Evolutionary conservation across 2,797 vertebrate genomes (phyloP).

Genomic region (Halcyon smyrnensis): DNA sequence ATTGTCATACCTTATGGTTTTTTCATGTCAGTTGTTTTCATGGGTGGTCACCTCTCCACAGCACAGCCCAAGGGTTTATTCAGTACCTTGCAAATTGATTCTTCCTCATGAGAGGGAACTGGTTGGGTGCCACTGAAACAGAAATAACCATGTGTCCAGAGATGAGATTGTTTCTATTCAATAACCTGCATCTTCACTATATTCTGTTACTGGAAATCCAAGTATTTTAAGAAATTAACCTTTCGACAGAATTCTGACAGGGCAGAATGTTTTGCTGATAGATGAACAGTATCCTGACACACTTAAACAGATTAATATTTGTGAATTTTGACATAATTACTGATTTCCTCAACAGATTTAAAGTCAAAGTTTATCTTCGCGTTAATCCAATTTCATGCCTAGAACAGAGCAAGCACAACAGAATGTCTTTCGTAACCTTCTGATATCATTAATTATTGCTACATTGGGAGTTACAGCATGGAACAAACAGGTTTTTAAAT

Average conservation of each 20-base stretch:
- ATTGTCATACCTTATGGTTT: not conserved
- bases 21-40: conserved; percentile 25
- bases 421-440: conserved; percentile 79
- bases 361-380: conserved; percentile 73
- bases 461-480: conserved; percentile 77
- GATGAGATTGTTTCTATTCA: not conserved
- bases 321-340: conserved; percentile 73
- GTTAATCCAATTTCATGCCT: conserved; percentile 82
- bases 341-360: conserved; percentile 75
- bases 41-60: conserved; percentile 19
- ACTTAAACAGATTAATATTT: conserved; percentile 60
- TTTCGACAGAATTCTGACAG: not conserved
- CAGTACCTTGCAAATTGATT: conserved; percentile 43
- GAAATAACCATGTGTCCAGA: not conserved
- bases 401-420: conserved; percentile 71
- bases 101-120: conserved; percentile 28
- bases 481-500: conserved; percentile 83
- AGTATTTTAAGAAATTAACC: conserved; percentile 18
- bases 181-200: not conserved
- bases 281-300: not conserved
- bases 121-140: conserved; percentile 1
- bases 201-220: not conserved
- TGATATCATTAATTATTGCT: conserved; percentile 84
- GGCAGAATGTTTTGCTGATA: not conserved
- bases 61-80: conserved; percentile 18